These are phyloP conservation scores for Saccostrea echinata DNA, from an alignment of 1,140 invertebrate genomes.

Conservation along the genomic window DNA sequence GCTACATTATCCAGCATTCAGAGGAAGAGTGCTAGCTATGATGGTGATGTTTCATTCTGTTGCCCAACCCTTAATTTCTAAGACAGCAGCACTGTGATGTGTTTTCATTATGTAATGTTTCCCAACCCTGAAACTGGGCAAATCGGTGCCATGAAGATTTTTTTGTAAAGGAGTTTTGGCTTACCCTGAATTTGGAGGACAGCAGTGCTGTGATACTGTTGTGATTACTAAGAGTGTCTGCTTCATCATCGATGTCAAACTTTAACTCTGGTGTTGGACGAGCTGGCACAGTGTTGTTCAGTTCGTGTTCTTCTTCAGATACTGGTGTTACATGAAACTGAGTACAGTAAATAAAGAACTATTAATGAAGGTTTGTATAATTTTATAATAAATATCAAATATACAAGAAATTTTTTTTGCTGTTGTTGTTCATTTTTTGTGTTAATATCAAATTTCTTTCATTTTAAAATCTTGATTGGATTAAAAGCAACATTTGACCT, in stretches of 20 bases:
- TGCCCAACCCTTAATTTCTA: neutral
- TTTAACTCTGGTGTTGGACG: conserved; percentile 41
- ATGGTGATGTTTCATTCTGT: neutral
- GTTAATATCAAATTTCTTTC: too few species aligned
- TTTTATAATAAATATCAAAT: too few species aligned
- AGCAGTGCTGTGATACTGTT: conserved; percentile 74
- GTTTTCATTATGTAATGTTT: neutral
- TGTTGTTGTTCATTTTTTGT: too few species aligned
- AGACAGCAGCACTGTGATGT: too few species aligned
- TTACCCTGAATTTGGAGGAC: conserved; percentile 89
- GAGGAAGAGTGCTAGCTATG: too few species aligned
- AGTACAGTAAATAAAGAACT: neutral
- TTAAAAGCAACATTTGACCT: too few species aligned
- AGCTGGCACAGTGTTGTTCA: conserved; percentile 12
- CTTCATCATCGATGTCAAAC: conserved; percentile 58
- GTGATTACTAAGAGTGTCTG: conserved; percentile 69
- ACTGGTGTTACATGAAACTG: conserved; percentile 76
- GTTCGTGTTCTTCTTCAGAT: conserved; percentile 57
- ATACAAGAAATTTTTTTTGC: too few species aligned
- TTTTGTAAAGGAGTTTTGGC: conserved; percentile 76
- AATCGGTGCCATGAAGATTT: neutral
- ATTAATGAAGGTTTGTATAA: neutral
- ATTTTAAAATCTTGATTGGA: too few species aligned
- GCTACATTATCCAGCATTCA: too few species aligned
- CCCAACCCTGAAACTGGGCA: too few species aligned